These are phyloP conservation scores for Eumeta japonica DNA, from an alignment of 1,140 invertebrate genomes.

Conservation along the genomic window DNA sequence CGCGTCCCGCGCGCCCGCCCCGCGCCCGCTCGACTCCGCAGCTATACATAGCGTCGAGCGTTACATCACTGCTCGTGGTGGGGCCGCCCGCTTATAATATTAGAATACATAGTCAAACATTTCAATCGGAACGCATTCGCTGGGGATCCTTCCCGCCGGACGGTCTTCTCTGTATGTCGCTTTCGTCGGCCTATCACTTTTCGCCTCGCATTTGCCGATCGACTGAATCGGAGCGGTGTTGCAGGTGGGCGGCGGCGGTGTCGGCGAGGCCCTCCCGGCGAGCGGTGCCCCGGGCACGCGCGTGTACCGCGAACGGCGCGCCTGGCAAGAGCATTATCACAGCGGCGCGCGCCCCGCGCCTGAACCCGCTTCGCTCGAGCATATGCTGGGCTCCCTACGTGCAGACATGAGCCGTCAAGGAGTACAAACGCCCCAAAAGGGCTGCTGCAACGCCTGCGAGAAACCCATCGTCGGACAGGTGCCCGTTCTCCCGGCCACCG, in stretches of 20 bases:
- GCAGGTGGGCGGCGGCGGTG: constrained; percentile 42
- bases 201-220: constrained; percentile 9
- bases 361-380: constrained; percentile 51
- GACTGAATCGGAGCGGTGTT: constrained; percentile 14
- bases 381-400: constrained; percentile 70
- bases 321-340: constrained; percentile 52
- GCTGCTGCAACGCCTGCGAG: constrained; percentile 95
- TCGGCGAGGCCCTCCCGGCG: constrained; percentile 28
- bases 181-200: constrained; percentile 9
- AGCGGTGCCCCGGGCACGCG: constrained; percentile 31
- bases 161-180: constrained; percentile 36
- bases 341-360: constrained; percentile 42
- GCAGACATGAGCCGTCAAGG: constrained; percentile 96
- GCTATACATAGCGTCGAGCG: constrained; percentile 45
- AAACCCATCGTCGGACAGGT: constrained; percentile 98
- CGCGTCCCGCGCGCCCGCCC: constrained; percentile 32
- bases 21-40: constrained; percentile 16
- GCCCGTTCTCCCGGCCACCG: too few relatives aligned
- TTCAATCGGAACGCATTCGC: constrained; percentile 49
- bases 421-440: constrained; percentile 95
- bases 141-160: constrained; percentile 31
- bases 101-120: constrained; percentile 54
- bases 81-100: constrained; percentile 56
- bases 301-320: constrained; percentile 45
- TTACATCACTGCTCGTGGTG: constrained; percentile 52